A percentile compares a stretch with the other conserved stretches of the same genome.
These are phyloP conservation scores for Trematomus loennbergii DNA, from an alignment of 2,113 vertebrate species.

Conservation along the genomic window DNA sequence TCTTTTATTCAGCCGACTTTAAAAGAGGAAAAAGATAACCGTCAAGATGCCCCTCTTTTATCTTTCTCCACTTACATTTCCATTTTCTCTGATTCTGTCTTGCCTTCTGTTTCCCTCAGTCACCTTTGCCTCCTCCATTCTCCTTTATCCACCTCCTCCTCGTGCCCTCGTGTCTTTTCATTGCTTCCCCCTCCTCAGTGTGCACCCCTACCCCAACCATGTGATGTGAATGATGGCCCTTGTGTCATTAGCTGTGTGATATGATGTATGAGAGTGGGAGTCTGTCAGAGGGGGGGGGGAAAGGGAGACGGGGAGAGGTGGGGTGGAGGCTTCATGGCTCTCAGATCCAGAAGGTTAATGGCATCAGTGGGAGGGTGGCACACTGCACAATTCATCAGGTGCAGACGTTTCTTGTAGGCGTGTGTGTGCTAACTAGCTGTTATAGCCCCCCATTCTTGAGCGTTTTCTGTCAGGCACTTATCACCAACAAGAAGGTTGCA, in stretches of 20 bases:
- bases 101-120: constrained; percentile 25
- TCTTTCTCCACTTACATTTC: constrained; percentile 34
- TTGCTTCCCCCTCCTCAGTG: constrained; percentile 14
- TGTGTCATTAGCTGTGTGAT: constrained; percentile 73
- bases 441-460: constrained; percentile 37
- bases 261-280: constrained; percentile 76
- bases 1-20: constrained; percentile 39
- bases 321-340: constrained; percentile 66
- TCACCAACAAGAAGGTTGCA: constrained; percentile 53
- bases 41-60: constrained; percentile 18
- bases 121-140: constrained; percentile 21
- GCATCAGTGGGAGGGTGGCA: constrained; percentile 71
- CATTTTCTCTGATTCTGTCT: constrained; percentile 41
- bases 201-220: constrained; percentile 10
- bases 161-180: constrained; percentile 35
- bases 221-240: constrained; percentile 65
- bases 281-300: constrained; percentile 52
- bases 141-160: constrained; percentile 29
- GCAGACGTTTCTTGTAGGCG: constrained; percentile 12
- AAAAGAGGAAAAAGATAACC: constrained; percentile 28
- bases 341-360: constrained; percentile 81
- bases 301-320: constrained; percentile 32
- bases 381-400: constrained; percentile 69
- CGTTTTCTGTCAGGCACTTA: constrained; percentile 68
- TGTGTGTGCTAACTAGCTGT: constrained; percentile 56